Percentiles rank a stretch among this genome's conserved stretches.
phyloP scores from a whole-genome alignment of 1,140 invertebrate genomes.

The Medauroidea extradentata region DNA sequence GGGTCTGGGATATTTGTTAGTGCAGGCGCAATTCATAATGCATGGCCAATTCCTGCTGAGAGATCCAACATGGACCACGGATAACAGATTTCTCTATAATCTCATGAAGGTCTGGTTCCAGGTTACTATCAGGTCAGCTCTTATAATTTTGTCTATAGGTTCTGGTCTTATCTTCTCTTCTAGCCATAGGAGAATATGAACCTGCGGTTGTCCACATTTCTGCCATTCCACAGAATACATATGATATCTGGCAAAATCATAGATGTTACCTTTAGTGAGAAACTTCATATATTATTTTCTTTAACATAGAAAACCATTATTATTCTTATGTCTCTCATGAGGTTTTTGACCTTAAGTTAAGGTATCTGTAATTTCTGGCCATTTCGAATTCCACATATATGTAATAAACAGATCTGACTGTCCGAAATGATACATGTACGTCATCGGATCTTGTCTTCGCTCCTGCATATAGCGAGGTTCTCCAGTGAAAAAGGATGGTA shows the following conservation, averaged over 20 bases:
- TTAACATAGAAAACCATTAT: too few relatives aligned
- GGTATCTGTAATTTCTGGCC: not conserved
- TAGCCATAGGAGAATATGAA: slow-evolving; percentile 42
- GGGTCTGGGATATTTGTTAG: slow-evolving; percentile 7
- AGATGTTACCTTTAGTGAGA: slow-evolving; percentile 2
- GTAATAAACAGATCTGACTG: slow-evolving; percentile 20
- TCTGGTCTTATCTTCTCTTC: slow-evolving; percentile 33
- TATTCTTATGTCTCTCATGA: too few relatives aligned
- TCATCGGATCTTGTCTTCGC: slow-evolving; percentile 26
- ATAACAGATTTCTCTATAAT: slow-evolving; percentile 45
- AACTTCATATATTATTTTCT: too few relatives aligned
- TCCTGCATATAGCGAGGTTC: slow-evolving; percentile 39
- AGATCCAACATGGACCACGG: slow-evolving; percentile 44
- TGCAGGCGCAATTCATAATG: slow-evolving; percentile 6
- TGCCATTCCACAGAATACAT: slow-evolving; percentile 43
- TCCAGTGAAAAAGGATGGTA: slow-evolving; percentile 45
- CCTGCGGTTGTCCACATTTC: slow-evolving; percentile 48
- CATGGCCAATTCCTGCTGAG: slow-evolving; percentile 12
- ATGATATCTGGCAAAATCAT: slow-evolving; percentile 31
- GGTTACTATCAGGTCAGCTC: slow-evolving; percentile 40
- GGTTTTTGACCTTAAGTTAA: too few relatives aligned
- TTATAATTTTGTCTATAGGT: slow-evolving; percentile 35
- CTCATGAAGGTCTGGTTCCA: slow-evolving; percentile 34
- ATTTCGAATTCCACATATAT: not conserved
- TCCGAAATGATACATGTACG: slow-evolving; percentile 32